These are phyloP conservation scores for Phaonia tiefii DNA, from an alignment of 2,888 invertebrate genomes.

Conservation along the genomic window DNA sequence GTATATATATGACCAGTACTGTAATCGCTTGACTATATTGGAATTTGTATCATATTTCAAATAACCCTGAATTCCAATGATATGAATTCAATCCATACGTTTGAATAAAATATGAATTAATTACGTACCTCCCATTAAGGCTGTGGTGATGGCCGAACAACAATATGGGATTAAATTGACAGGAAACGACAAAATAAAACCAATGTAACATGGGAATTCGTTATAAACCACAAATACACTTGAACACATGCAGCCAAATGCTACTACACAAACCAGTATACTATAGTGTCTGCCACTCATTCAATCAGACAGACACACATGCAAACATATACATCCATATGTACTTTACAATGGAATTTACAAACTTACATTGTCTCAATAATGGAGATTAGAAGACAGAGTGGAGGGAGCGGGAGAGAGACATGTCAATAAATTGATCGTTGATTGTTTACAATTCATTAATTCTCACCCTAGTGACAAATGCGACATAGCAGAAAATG, in stretches of 20 bases:
- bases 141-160: not conserved
- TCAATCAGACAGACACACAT: not conserved
- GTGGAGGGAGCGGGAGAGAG: not conserved
- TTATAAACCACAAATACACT: constrained; percentile 28
- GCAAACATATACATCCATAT: not conserved
- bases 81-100: not conserved
- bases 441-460: constrained; percentile 65
- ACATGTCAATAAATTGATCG: constrained; percentile 51
- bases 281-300: not conserved
- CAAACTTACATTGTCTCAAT: too few species aligned
- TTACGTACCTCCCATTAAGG: not conserved
- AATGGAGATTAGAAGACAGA: not conserved
- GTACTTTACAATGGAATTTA: not conserved
- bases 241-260: not conserved
- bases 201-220: constrained; percentile 9
- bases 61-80: not conserved
- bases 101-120: not conserved
- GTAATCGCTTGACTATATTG: too few species aligned
- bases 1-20: too few species aligned
- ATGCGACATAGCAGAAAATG: constrained; percentile 11
- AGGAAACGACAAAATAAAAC: constrained; percentile 15
- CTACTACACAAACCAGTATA: not conserved
- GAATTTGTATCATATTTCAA: too few species aligned
- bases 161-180: constrained; percentile 23
- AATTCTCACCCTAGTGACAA: constrained; percentile 60